phyloP scores from a whole-genome alignment of 2,888 invertebrate genomes.

The Euzetes globulus region DNA sequence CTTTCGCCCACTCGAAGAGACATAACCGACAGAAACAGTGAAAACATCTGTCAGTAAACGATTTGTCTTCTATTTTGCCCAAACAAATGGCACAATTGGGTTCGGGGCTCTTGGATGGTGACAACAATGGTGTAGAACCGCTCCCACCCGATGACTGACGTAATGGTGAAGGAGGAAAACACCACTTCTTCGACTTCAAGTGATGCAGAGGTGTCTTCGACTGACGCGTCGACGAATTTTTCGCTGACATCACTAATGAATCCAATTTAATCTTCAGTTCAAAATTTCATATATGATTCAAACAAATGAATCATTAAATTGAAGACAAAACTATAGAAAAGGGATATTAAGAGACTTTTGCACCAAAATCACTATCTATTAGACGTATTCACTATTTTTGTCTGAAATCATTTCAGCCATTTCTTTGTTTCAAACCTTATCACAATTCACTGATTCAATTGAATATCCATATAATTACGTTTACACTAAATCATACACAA shows the following conservation, averaged over 20 bases:
- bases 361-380: not conserved
- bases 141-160: not conserved
- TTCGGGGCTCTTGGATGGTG: constrained; percentile 48
- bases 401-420: no score
- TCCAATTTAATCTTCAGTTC: not conserved
- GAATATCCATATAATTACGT: no score
- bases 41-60: constrained; percentile 82
- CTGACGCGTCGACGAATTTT: constrained; percentile 10
- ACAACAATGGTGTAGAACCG: not conserved
- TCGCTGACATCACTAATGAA: not conserved
- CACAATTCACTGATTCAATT: no score
- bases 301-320: no score
- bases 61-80: constrained; percentile 74
- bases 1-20: constrained; percentile 87
- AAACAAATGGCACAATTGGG: constrained; percentile 89
- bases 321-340: not conserved
- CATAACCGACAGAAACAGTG: constrained; percentile 93
- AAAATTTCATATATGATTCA: not conserved
- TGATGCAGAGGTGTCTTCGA: constrained; percentile 14
- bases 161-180: constrained; percentile 12
- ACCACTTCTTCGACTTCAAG: constrained; percentile 25
- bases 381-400: not conserved
- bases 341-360: not conserved
- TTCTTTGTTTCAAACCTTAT: no score
- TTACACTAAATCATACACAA: no score